Percentiles rank a stretch among this genome's conserved stretches.
Conservation (phyloP, 2,113 vertebrate species). For the Apeltes quadracus region DNA sequence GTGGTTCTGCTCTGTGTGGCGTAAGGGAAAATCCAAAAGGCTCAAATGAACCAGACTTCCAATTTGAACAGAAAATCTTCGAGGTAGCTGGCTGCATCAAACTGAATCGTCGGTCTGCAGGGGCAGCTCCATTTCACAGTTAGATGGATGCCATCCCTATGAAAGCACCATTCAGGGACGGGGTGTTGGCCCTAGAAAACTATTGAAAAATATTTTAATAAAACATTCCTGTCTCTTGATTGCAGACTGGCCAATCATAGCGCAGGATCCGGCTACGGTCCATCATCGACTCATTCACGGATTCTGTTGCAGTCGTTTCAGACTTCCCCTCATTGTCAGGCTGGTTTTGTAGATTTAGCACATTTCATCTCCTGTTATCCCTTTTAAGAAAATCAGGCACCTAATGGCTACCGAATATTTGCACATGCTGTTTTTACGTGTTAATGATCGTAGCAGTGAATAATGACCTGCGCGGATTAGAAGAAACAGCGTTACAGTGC, state of each 20-base stretch:
- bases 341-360: no score
- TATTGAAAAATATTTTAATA: no score
- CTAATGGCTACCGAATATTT: not conserved
- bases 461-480: not conserved
- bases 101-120: not conserved
- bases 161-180: not conserved
- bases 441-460: not conserved
- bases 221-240: not conserved
- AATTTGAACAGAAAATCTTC: not conserved
- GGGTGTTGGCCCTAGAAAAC: no score
- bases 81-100: not conserved
- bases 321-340: not conserved
- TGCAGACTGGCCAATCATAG: not conserved
- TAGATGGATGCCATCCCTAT: no score
- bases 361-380: not conserved
- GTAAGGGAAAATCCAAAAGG: slow-evolving; percentile 7
- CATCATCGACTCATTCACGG: no score
- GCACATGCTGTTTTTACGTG: not conserved
- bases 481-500: not conserved
- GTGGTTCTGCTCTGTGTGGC: not conserved
- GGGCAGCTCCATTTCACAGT: not conserved
- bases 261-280: not conserved
- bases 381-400: not conserved
- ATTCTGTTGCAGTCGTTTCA: not conserved
- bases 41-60: not conserved